Conservation (phyloP, 1,140 invertebrate species). For the Rhopalosiphum maidis region DNA sequence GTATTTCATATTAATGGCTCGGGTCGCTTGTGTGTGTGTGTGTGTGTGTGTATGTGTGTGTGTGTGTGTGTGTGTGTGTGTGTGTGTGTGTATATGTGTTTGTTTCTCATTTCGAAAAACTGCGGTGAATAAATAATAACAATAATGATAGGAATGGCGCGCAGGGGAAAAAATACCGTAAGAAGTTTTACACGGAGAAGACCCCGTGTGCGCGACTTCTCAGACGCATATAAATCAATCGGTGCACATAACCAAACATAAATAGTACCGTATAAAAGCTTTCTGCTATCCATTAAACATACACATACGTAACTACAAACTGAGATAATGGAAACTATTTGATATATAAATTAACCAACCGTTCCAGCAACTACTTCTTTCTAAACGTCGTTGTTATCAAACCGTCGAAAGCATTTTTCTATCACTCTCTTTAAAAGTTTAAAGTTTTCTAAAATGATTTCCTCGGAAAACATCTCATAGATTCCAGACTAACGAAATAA, state of each 20-base stretch:
- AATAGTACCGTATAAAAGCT: constrained; percentile 54
- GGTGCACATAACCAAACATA: constrained; percentile 54
- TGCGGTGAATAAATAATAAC: constrained; percentile 58
- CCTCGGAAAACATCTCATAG: background rate
- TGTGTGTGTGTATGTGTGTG: constrained; percentile 51
- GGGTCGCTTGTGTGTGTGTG: constrained; percentile 37
- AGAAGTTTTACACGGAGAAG: constrained; percentile 42
- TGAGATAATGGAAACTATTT: constrained; percentile 56
- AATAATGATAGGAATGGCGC: constrained; percentile 55
- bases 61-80: constrained; percentile 39
- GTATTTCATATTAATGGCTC: constrained; percentile 58
- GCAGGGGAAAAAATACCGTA: constrained; percentile 38
- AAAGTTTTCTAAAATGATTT: background rate
- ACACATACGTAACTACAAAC: constrained; percentile 39
- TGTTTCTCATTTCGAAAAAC: constrained; percentile 57
- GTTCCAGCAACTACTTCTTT: constrained; percentile 14
- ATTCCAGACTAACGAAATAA: background rate
- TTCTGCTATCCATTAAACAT: constrained; percentile 49
- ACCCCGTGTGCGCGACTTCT: constrained; percentile 53
- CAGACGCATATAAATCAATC: constrained; percentile 56
- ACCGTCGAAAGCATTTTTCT: background rate
- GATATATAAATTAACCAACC: constrained; percentile 48
- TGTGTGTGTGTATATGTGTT: constrained; percentile 39
- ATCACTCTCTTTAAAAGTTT: background rate
- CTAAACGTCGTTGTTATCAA: constrained; percentile 7